Percentiles rank a stretch among this genome's conserved stretches.
phyloP scores from a whole-genome alignment of 2,113 vertebrate genomes.

The Etia nguti region DNA sequence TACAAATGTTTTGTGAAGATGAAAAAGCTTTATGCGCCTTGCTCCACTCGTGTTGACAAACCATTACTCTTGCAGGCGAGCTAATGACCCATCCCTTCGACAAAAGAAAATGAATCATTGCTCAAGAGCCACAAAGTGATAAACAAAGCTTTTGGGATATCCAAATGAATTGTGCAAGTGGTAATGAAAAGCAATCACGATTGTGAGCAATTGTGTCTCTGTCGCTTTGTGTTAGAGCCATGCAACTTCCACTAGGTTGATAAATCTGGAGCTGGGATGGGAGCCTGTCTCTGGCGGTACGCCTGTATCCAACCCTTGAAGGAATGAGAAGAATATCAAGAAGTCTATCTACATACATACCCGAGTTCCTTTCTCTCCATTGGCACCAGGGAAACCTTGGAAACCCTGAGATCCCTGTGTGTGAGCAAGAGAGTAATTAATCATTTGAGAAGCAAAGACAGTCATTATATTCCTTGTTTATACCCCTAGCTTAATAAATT shows the following conservation, averaged over 20 bases:
- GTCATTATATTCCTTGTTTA: background rate
- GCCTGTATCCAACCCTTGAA: background rate
- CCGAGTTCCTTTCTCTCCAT: conserved; percentile 94
- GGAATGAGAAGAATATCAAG: conserved; percentile 12
- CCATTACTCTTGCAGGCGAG: conserved; percentile 46
- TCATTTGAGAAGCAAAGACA: conserved; percentile 11
- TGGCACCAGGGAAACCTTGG: conserved; percentile 93
- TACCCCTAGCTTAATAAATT: conserved; percentile 12
- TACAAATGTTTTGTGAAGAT: conserved; percentile 42
- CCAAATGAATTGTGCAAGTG: conserved; percentile 1
- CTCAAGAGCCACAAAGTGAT: conserved; percentile 19
- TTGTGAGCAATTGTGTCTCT: background rate
- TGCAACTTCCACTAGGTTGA: conserved; percentile 3
- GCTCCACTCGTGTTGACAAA: conserved; percentile 27
- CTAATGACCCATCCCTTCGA: conserved; percentile 52
- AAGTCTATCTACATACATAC: conserved; percentile 67
- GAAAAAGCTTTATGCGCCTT: conserved; percentile 32
- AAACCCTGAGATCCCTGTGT: conserved; percentile 92
- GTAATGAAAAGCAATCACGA: background rate
- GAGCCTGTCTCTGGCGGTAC: background rate
- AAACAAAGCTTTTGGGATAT: conserved; percentile 29
- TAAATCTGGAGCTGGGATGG: background rate
- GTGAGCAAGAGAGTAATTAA: conserved; percentile 12
- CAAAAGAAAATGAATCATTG: conserved; percentile 49
- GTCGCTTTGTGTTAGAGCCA: background rate